These are phyloP conservation scores for Ceuthmochares aereus DNA, from an alignment of 2,113 vertebrate species.

Conservation along the genomic window DNA sequence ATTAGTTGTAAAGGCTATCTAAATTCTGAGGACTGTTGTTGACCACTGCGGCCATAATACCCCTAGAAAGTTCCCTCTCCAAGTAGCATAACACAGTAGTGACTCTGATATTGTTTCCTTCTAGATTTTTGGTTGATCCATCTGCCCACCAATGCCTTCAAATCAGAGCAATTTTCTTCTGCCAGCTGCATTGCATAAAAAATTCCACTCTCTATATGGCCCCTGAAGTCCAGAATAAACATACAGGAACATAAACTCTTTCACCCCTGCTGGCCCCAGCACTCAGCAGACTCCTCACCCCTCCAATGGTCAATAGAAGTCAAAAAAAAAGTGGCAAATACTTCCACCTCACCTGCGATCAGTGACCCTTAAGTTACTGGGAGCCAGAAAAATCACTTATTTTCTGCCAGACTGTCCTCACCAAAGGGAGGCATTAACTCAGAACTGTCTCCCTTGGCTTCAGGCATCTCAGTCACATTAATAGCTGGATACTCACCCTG, in stretches of 20 bases:
- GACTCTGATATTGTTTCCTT: neutral
- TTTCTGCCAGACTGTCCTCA: conserved; percentile 3
- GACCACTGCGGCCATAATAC: neutral
- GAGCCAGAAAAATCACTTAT: conserved; percentile 10
- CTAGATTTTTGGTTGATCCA: neutral
- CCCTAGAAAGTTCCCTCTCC: neutral
- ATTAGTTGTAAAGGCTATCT: neutral
- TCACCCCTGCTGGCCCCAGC: neutral
- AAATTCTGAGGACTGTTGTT: neutral
- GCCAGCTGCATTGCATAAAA: neutral
- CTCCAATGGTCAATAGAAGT: neutral
- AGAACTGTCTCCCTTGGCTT: neutral
- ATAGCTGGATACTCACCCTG: conserved; percentile 47
- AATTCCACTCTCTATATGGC: neutral
- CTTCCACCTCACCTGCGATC: neutral
- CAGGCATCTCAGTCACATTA: conserved; percentile 8
- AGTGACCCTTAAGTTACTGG: neutral
- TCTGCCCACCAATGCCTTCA: neutral
- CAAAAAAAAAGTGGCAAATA: neutral
- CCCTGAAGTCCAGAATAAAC: conserved; percentile 28
- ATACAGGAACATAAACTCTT: neutral
- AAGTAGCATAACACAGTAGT: neutral
- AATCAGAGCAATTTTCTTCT: conserved; percentile 2
- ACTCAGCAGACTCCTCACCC: neutral
- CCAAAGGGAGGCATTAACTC: neutral